These are phyloP conservation scores for Rotaria socialis DNA, from an alignment of 2,888 invertebrate genomes.

Conservation along the genomic window DNA sequence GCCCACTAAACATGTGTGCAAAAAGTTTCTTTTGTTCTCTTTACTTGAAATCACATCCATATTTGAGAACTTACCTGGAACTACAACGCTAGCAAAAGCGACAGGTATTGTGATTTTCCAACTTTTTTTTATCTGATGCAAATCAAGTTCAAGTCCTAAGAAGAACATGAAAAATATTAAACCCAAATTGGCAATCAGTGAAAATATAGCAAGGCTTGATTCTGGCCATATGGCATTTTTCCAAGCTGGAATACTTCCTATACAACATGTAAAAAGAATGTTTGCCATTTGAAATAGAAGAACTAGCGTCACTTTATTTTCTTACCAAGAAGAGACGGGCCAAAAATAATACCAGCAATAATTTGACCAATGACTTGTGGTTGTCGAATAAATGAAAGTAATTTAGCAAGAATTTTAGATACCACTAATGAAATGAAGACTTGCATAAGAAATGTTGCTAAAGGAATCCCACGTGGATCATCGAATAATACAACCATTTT, in stretches of 20 bases:
- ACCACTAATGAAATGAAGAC: neutral
- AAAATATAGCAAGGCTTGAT: neutral
- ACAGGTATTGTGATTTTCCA: slow-evolving; percentile 18
- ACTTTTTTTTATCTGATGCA: neutral
- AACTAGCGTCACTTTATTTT: neutral
- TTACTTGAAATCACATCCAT: neutral
- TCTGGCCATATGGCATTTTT: neutral
- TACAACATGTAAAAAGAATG: neutral
- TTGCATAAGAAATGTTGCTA: slow-evolving; percentile 13
- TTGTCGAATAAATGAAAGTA: neutral
- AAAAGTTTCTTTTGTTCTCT: neutral
- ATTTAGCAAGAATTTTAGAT: neutral
- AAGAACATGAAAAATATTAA: slow-evolving; percentile 29
- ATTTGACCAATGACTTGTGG: slow-evolving; percentile 13
- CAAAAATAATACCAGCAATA: neutral
- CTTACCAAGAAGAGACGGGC: neutral
- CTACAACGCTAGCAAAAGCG: neutral
- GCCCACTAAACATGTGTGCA: neutral
- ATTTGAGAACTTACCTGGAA: neutral
- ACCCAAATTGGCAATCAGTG: slow-evolving; percentile 28
- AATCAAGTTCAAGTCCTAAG: slow-evolving; percentile 4
- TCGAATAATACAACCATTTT: neutral
- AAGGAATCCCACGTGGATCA: neutral
- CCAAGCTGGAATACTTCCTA: neutral
- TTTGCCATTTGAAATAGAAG: neutral